Evolutionary conservation across 2,888 invertebrate genomes (phyloP), one percentile per base, ranked within the genome.

Genomic region (Athalia circularis): DNA sequence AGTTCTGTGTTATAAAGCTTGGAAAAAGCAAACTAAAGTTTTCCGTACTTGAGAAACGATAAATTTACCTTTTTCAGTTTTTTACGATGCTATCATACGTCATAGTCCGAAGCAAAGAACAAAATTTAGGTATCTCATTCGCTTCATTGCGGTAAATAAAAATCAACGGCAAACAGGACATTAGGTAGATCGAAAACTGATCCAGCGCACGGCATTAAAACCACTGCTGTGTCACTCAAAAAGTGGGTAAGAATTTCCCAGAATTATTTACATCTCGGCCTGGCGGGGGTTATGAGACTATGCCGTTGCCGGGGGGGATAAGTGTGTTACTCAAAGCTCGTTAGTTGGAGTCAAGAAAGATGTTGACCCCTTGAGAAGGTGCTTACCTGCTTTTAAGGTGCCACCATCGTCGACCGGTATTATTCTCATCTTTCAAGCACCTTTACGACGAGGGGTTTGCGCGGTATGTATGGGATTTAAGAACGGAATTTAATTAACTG

Each of bases 281-380:
- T 54, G n/a, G 54, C 54, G 54, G n/a, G 54, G 54, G 8, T 54
- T 3, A 43, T 29, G 72, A 48, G 59, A 45, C 57, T 57, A 4
- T 59, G 47, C 13, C 15, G 72, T 45, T 29, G 59, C n/a, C 6
- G 52, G 45, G 59, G 47, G 6, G 48, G 7, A 54, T 6, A 72
- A 72, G 59, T 59, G 13, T 61, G 59, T 59, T 72, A 72, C 47
- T 59, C n/a, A 48, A 61, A 61, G 72, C 72, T 72, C 45, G 72
- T 59, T 72, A 59, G 45, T 72, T 48, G 45, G 72, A 59, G 72
- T 59, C 59, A 47, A 72, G 72, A 59, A 52, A 61, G 57, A 47
- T 59, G 57, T 72, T 72, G 72, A 72, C 72, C 57, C 59, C 13
- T 72, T 43, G 43, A 48, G 59, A 45, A 68, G 52, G 29, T 54